phyloP scores from a whole-genome alignment of 2,888 invertebrate genomes.

The Crematogaster levior region DNA sequence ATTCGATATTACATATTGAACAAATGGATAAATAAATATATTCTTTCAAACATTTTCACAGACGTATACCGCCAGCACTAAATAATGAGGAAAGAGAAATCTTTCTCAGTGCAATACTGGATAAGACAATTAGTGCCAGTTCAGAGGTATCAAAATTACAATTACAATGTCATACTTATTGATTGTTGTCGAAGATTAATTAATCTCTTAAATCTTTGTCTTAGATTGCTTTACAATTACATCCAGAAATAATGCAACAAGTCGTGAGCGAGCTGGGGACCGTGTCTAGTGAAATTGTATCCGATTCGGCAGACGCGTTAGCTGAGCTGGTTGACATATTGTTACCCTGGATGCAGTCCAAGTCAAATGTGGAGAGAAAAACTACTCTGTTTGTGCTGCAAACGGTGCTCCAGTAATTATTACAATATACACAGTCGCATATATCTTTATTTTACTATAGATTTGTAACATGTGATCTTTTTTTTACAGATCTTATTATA shows the following conservation, averaged over 20 bases:
- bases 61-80: conserved; percentile 78
- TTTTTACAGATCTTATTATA: conserved; percentile 78
- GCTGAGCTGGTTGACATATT: conserved; percentile 81
- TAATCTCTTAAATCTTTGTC: conserved; percentile 29
- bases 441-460: neutral
- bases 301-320: conserved; percentile 79
- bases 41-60: conserved; percentile 64
- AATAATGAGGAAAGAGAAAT: conserved; percentile 78
- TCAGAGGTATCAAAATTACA: conserved; percentile 72
- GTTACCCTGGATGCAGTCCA: conserved; percentile 83
- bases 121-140: conserved; percentile 81
- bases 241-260: conserved; percentile 74
- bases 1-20: neutral
- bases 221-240: conserved; percentile 73
- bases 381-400: conserved; percentile 78
- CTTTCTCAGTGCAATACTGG: conserved; percentile 79
- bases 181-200: neutral
- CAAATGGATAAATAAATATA: neutral
- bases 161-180: neutral
- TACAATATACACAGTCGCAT: neutral
- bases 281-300: conserved; percentile 79
- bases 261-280: conserved; percentile 75
- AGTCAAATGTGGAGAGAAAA: conserved; percentile 76
- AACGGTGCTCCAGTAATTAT: conserved; percentile 76
- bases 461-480: neutral